Evolutionary conservation across 2,888 invertebrate genomes (phyloP), one percentile per base, ranked within the genome.

Genomic region (Coleophora flavipennella): DNA sequence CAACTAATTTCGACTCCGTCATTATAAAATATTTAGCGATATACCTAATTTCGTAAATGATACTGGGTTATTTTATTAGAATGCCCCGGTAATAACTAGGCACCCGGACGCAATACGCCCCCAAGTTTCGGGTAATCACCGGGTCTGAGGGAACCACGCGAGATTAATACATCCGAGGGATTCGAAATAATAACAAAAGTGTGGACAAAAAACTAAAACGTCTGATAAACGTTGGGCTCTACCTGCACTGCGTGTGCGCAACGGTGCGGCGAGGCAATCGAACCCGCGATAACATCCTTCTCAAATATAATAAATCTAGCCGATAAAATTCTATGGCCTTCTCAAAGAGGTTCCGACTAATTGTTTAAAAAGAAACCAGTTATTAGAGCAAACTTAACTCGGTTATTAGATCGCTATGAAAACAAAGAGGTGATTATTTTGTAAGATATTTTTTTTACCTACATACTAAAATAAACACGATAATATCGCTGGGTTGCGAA

Each of bases 11-110:
- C 53, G 51, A 59, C 56, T 62, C 68, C 67, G 57, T 74, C 72
- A 83, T 84, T 83, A 84, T 71, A 83, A 83, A 84, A 83, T 84
- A 83, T 84, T 84, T 84, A 84, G 81, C 83, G 77, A 78, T 76
- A 67, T 67, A 71, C 68, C 79, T 75, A 79, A 84, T 83, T 84
- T 79, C 53, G 62, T 74, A 78, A 81, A 83, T 78, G 73, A 79
- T 77, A 74, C 70, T 28, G 57, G 64, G 71, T 65, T 71, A 77
- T 79, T 83, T 79, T 78, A 77, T 76, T 79, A 83, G 77, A 79
- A 74, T 64, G 73, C 59, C 67, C 67, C n/a, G n/a, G 61, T 83
- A 84, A 84, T 84, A 80, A 80, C 74, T 75, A 78, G 73, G 78
- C 78, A 79, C 63, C 77, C 76, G 77, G 66, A 71, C 78, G 69